Evolutionary conservation across 37 sponge, comb jelly and placozoan genomes (phyloP), one percentile per base, ranked within the genome.

Genomic region (Tethya wilhelma): DNA sequence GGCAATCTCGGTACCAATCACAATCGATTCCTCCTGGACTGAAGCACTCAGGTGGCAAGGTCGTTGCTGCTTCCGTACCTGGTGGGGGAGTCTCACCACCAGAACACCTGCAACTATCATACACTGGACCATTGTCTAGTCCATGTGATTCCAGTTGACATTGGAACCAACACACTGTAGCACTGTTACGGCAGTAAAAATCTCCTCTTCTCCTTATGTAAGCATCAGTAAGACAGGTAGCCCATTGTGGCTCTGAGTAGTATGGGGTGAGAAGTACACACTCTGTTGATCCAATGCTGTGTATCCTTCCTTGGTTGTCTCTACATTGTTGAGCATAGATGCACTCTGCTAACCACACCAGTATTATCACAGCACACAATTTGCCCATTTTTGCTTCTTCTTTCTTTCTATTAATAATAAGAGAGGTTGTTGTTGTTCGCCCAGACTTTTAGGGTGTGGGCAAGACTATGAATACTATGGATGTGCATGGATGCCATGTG

Each of bases 161-260:
- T 44, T 76, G 79, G 64, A 70, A 79, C 58, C 56, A 85, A 64
- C 86, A 85, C 2, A 3, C 39, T 9, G 29, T 33, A 17, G 64
- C 73, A 40, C n/a, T 34, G 1, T 4, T 28, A 41, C 41, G 31
- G 22, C 56, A 34, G 62, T 72, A 67, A 1, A 22, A 1, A 64
- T 77, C 79, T 2, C 56, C 0, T 19, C 2, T n/a, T n/a, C n/a
- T n/a, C 39, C 2, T 38, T 1, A 85, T 69, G 63, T 85, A 85
- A 6, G 78, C 79, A 33, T 85, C 64, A 1, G 86, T 79, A 63
- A 85, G 32, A 56, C 86, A 85, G 44, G 86, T 85, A 12, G 86
- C 86, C 86, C 86, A 85, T 63, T 85, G 86, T 34, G 69, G 69
- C 34, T 46, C 44, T 12, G 44, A 42, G 28, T 77, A 85, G 36